These are phyloP conservation scores for Subanguina moxae DNA, from an alignment of 1,140 invertebrate species.

Conservation along the genomic window DNA sequence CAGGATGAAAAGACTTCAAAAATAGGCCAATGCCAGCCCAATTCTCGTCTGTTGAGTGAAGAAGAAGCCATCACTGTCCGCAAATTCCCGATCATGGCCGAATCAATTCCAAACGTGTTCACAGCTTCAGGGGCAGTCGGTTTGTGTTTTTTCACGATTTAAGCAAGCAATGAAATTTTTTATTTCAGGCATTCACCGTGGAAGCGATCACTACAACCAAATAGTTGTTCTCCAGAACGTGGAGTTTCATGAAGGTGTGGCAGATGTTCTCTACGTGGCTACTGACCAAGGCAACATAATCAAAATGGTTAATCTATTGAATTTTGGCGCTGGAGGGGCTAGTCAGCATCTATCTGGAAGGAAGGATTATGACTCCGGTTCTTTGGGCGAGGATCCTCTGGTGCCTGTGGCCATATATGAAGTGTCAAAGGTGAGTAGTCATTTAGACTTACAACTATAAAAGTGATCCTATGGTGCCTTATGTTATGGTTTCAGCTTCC, in stretches of 20 bases:
- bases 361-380: background rate
- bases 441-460: too few species aligned
- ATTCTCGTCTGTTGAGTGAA: conserved; percentile 24
- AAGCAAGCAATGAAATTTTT: too few species aligned
- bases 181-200: conserved; percentile 43
- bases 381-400: conserved; percentile 23
- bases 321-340: background rate
- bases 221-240: conserved; percentile 38
- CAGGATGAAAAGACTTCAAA: conserved; percentile 23
- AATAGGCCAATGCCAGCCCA: conserved; percentile 34
- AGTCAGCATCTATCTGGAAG: background rate
- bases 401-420: conserved; percentile 33
- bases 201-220: conserved; percentile 43
- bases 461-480: conserved; percentile 11
- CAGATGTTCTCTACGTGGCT: conserved; percentile 45
- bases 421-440: conserved; percentile 28
- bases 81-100: conserved; percentile 39
- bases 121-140: background rate
- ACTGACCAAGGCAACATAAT: conserved; percentile 49
- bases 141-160: background rate
- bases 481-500: conserved; percentile 28
- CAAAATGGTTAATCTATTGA: conserved; percentile 40
- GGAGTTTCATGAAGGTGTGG: conserved; percentile 33
- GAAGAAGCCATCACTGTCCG: conserved; percentile 36
- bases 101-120: conserved; percentile 44